Evolutionary conservation across 2,888 invertebrate species (phyloP), one percentile per base, ranked within the genome.

Genomic region (Chymomyza procnemis): DNA sequence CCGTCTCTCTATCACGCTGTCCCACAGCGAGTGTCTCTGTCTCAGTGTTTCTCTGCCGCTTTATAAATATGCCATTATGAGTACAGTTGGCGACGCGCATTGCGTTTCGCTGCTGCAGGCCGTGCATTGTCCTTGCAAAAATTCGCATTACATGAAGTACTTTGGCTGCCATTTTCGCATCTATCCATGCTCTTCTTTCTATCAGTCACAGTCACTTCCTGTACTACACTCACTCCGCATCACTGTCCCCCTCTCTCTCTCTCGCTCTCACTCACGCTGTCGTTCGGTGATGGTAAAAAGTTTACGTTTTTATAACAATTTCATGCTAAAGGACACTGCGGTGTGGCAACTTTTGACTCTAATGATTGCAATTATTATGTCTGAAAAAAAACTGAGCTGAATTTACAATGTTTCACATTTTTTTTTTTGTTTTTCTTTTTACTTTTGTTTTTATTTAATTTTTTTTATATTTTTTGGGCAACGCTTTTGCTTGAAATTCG

Each of bases 341-440:
- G 84, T 86, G 83, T 88, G 79, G 79, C 82, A 79, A 85, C 84
- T 88, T 86, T 87, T 85, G 87, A 85, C 87, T 88, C 85, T 85
- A 85, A 85, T 85, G 88, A 88, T 85, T 85, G 84, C 85, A 85
- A 88, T 88, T 88, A 88, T 86, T 87, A 86, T 85, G 76, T 71
- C 80, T 67, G 66, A 77, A 85, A 72, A 74, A 30, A 61, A 21
- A n/a, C 34, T 18, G 68, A 73, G 69, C 82, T 61, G 85, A 84
- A 74, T 75, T 76, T 75, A 85, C 71, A 77, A 76, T 76, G 68
- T 71, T 69, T 72, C 64, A 19, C 59, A 14, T 55, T 61, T 50
- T 57, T 30, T 55, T 58, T 41, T 21, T 46, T 26, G 26, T 48
- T 21, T 56, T 60, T 60, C 54, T 19, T 30, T n/a, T 34, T 1